Evolutionary conservation across 2,888 invertebrate species (phyloP).

Genomic region (Arenicola marina): DNA sequence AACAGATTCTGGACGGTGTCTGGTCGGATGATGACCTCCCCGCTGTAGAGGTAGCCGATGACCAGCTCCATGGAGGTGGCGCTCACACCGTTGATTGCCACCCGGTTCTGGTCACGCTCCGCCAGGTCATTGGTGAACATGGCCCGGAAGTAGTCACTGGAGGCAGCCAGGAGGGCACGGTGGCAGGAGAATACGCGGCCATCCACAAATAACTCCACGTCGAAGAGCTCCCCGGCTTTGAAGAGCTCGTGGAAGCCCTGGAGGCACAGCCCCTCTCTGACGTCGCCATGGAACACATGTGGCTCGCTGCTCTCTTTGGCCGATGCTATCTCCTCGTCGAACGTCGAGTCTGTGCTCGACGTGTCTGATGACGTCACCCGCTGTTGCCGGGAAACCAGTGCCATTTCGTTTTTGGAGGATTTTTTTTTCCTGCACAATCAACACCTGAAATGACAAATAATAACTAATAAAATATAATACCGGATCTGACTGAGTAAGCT

Average conservation of each 20-base stretch:
- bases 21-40: constrained; percentile 75
- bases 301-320: constrained; percentile 16
- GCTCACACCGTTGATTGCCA: constrained; percentile 77
- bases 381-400: no score
- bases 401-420: no score
- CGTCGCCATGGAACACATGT: constrained; percentile 15
- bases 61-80: constrained; percentile 77
- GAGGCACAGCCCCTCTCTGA: constrained; percentile 10
- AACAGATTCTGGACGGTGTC: constrained; percentile 76
- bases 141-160: constrained; percentile 30
- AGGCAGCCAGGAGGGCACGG: constrained; percentile 44
- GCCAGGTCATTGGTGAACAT: constrained; percentile 27
- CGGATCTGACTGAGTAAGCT: no score
- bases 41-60: constrained; percentile 82
- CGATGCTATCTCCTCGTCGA: no score
- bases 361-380: no score
- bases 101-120: constrained; percentile 53
- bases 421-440: no score
- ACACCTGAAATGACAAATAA: no score
- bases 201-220: constrained; percentile 46
- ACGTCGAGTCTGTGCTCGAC: no score
- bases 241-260: constrained; percentile 21
- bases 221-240: constrained; percentile 42
- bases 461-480: no score
- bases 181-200: constrained; percentile 46